Base-by-base conservation (phyloP, 2,888 invertebrate species). In the Drosophila acutilabella region DNA sequence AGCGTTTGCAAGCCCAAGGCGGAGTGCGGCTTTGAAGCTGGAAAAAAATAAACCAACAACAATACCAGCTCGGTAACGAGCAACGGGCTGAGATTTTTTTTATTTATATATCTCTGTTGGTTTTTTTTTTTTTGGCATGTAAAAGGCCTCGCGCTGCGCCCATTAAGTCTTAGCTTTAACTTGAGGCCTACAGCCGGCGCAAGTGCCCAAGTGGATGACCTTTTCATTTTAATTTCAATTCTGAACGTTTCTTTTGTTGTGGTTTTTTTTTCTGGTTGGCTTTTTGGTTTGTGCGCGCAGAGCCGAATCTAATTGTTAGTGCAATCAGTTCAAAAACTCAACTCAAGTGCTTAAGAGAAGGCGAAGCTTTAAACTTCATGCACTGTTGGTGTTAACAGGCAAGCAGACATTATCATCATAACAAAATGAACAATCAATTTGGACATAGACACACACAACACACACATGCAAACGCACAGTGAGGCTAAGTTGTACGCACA, bases 221-320 rank as follows among this genome's bases (percentile, higher is more conserved):
- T 84, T 84, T 84, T 84, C 81, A 50, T 81, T 79, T 72, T 77
- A 85, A 85, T 69, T 81, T 70, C 75, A 67, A 86, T 83, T 88
- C 86, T 81, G 65, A 66, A 47, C 60, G 51, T 82, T 53, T 54
- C 60, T 45, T 40, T 57, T 52, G 50, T 47, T 59, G 41, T 53
- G 47, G 61, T 57, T 52, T 36, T 61, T n/a, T 44, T 57, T 30
- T 30, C 30, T 30, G 30, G 36, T 48, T 47, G 52, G 42, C 20
- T 11, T 50, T 62, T 54, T 51, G 41, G 30, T 70, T 67, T 51
- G 62, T 73, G 65, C 51, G 64, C 64, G 67, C 78, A 64, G 56
- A 79, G 67, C 85, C 85, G 81, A 51, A 76, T 76, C 85, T 87
- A 82, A 82, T 84, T 87, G 81, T 71, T 67, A 40, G 45, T 71